Base-by-base conservation (phyloP, 2,888 invertebrate genomes). In the Eupithecia centaureata region DNA sequence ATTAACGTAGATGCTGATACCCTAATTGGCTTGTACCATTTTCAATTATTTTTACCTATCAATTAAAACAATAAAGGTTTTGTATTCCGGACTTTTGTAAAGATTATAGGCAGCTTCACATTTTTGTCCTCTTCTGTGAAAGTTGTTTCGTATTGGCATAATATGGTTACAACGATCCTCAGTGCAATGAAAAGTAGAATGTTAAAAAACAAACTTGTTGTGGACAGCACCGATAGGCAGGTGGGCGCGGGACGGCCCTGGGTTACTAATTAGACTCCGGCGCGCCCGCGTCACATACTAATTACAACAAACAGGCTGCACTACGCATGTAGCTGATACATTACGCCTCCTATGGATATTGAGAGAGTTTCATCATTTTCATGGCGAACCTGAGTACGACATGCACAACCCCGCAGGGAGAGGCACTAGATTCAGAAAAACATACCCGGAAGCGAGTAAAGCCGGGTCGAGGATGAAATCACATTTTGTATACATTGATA, bases 241-340 rank as follows among this genome's bases (percentile, higher is more conserved):
- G 60, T 28, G 30, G 22, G 47, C 42, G 42, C 42, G 22, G 42
- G 42, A 10, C 71, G 3, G 52, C 72, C 32, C 72, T 71, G 63
- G 72, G 71, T 73, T 73, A 73, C 78, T 79, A 80, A 80, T 80
- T 79, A 79, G 76, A 70, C 72, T 70, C 66, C 63, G 58, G 60
- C 70, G n/a, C 57, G 68, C 61, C 66, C 67, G 68, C 65, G 62
- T 72, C 71, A 68, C 71, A 72, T 70, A 72, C 73, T 71, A 72
- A 72, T 70, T 69, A 65, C 28, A 68, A 33, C 27, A 33, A 28
- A 63, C 15, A 67, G 61, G n/a, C 15, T 1, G 10, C 5, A 8
- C 32, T 13, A 54, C 59, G 22, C 30, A 25, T 65, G 54, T 27
- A 52, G 52, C 47, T 47, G 22, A 47, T 47, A 22, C 47, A 47